phyloP scores from a whole-genome alignment of 2,888 invertebrate species.

The Eucriotettix oculatus region DNA sequence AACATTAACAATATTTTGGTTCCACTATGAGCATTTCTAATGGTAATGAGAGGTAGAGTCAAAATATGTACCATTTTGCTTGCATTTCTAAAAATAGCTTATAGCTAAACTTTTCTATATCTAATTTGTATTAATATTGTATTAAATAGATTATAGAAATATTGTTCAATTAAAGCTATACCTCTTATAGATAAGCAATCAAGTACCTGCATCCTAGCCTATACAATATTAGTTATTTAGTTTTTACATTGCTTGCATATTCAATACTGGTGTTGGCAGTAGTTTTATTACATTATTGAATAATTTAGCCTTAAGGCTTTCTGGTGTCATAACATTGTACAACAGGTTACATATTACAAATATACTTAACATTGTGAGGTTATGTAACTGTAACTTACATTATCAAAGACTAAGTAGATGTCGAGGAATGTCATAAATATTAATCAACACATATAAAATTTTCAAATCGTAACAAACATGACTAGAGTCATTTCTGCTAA shows the following conservation, averaged over 20 bases:
- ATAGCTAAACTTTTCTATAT: too few relatives aligned
- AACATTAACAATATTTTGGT: too few relatives aligned
- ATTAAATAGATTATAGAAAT: too few relatives aligned
- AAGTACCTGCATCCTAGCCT: too few relatives aligned
- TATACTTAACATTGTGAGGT: background rate
- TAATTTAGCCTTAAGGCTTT: background rate
- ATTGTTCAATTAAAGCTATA: too few relatives aligned
- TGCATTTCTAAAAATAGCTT: too few relatives aligned
- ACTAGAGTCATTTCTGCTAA: constrained; percentile 29
- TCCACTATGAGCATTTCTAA: too few relatives aligned
- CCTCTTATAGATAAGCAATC: too few relatives aligned
- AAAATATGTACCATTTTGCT: too few relatives aligned
- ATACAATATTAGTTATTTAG: too few relatives aligned
- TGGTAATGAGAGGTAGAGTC: too few relatives aligned
- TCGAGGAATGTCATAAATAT: constrained; percentile 34
- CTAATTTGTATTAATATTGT: too few relatives aligned
- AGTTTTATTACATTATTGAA: background rate
- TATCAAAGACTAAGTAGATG: background rate
- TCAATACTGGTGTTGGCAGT: background rate
- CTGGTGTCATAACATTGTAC: background rate
- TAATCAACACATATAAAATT: constrained; percentile 36
- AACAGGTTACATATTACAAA: background rate
- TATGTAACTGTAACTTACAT: background rate
- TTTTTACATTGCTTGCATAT: background rate
- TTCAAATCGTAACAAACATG: constrained; percentile 37